Percentiles rank a stretch among this genome's conserved stretches.
Evolutionary conservation across 2,888 invertebrate species (phyloP).

Genomic region (Pseudoips prasinana): DNA sequence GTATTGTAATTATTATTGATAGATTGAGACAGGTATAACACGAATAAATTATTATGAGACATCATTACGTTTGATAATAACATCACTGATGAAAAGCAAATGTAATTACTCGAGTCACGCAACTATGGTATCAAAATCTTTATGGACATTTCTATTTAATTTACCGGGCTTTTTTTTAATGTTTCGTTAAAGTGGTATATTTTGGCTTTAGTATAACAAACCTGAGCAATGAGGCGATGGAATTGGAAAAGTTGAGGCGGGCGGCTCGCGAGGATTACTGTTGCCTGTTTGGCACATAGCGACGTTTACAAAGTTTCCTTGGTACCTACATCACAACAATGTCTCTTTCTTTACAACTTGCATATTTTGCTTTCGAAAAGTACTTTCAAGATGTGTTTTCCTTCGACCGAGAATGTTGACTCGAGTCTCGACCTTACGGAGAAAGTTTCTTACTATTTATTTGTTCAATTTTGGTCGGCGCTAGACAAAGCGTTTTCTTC

Average conservation of each 20-base stretch:
- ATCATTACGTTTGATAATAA: constrained; percentile 22
- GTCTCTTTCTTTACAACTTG: constrained; percentile 25
- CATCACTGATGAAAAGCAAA: constrained; percentile 29
- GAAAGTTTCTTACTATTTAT: no score
- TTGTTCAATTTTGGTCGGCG: no score
- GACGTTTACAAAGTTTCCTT: constrained; percentile 50
- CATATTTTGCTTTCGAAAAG: constrained; percentile 34
- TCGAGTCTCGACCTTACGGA: no score
- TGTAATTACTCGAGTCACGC: constrained; percentile 29
- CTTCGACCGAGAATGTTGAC: constrained; percentile 23
- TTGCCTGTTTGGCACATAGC: constrained; percentile 51
- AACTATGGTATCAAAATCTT: constrained; percentile 24
- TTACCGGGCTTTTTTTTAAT: constrained; percentile 46
- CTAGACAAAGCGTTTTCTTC: no score
- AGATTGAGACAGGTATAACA: no score
- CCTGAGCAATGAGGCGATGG: constrained; percentile 61
- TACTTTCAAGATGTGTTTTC: constrained; percentile 26
- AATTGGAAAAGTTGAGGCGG: constrained; percentile 70
- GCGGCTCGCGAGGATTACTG: constrained; percentile 56
- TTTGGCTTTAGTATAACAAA: constrained; percentile 57
- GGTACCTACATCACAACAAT: constrained; percentile 32
- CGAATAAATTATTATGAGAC: constrained; percentile 9
- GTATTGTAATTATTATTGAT: no score
- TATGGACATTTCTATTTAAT: constrained; percentile 30
- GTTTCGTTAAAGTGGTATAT: constrained; percentile 53